Conservation (phyloP, 2,888 invertebrate genomes). For the Reticulitermes lucifugus region DNA sequence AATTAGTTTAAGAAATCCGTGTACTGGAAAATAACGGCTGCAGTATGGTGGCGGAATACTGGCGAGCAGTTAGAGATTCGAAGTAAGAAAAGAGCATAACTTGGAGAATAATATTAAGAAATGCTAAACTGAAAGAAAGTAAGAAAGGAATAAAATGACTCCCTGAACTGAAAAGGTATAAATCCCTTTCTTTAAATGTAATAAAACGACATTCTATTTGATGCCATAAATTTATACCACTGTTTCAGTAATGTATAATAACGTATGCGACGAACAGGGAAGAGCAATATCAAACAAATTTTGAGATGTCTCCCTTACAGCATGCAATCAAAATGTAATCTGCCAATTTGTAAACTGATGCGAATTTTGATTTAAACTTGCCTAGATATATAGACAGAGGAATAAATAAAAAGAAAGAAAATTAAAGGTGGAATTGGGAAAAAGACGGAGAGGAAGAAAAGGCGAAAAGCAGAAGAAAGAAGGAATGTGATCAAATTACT, state of each 20-base stretch:
- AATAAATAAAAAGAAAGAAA: neutral
- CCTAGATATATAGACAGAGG: neutral
- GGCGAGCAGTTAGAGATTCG: too few relatives aligned
- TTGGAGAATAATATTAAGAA: too few relatives aligned
- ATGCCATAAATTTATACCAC: neutral
- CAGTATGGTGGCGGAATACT: too few relatives aligned
- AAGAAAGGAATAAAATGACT: neutral
- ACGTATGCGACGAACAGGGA: neutral
- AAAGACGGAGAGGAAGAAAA: neutral
- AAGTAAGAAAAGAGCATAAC: too few relatives aligned
- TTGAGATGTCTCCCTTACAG: neutral
- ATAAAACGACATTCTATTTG: constrained; percentile 4
- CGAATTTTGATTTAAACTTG: constrained; percentile 8
- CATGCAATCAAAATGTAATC: constrained; percentile 5
- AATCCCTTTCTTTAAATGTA: neutral
- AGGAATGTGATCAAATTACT: constrained; percentile 11
- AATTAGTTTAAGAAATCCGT: too few relatives aligned
- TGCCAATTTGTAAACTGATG: constrained; percentile 33
- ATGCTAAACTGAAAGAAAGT: too few relatives aligned
- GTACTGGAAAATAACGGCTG: too few relatives aligned
- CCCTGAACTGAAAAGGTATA: neutral
- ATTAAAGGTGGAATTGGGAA: neutral
- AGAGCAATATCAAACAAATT: constrained; percentile 14
- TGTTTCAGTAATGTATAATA: neutral
- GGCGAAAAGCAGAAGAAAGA: neutral